Conservation (phyloP, 2,888 invertebrate genomes). For the Dryadula phaetusa region DNA sequence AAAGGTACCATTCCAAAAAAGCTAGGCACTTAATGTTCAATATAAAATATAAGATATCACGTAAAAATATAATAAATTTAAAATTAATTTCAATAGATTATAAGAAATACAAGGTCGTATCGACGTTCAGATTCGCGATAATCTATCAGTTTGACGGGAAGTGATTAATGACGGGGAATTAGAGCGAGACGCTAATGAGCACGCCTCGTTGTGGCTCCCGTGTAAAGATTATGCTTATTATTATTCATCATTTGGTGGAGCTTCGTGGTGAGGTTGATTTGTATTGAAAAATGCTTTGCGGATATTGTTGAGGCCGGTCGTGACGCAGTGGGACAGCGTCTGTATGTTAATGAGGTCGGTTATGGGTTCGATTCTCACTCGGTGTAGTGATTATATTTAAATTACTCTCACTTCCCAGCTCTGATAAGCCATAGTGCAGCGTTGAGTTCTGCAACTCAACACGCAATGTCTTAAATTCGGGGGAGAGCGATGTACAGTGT, state of each 20-base stretch:
- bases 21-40: too few species aligned
- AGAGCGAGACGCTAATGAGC: conserved; percentile 1
- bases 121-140: conserved; percentile 3
- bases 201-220: background rate
- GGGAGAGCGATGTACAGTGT: too few species aligned
- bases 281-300: background rate
- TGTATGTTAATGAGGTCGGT: too few species aligned
- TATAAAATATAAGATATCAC: background rate
- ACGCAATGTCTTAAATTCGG: too few species aligned
- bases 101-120: conserved; percentile 14
- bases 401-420: too few species aligned
- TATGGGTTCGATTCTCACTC: too few species aligned
- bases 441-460: too few species aligned
- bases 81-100: conserved; percentile 1
- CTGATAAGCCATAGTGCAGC: too few species aligned
- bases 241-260: background rate
- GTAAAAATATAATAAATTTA: background rate
- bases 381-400: too few species aligned
- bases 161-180: background rate
- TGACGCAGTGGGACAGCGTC: too few species aligned
- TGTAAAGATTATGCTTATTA: conserved; percentile 7
- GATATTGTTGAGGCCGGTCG: background rate
- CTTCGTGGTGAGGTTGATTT: background rate
- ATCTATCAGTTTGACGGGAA: conserved; percentile 6
- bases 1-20: too few species aligned